Evolutionary conservation across 2,888 invertebrate species (phyloP).

Genomic region (Troides aeacus): DNA sequence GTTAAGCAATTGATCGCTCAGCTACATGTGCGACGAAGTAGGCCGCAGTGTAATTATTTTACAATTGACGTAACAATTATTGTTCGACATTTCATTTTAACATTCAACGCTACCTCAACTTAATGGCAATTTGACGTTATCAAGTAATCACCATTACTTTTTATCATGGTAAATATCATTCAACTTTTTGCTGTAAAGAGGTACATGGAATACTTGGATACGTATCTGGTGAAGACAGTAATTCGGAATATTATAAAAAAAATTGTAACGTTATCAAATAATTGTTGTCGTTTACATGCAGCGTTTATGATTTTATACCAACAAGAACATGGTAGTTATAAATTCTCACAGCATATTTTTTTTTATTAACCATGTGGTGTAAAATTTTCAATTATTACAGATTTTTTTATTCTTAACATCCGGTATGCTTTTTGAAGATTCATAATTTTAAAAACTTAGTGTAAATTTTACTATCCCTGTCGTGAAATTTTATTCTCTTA

Average conservation of each 20-base stretch:
- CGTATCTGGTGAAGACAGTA: too few relatives aligned
- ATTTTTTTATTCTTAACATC: too few relatives aligned
- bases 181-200: background rate
- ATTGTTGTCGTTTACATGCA: background rate
- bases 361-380: background rate
- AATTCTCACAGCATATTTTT: background rate
- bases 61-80: slow-evolving; percentile 23
- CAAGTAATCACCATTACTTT: slow-evolving; percentile 6
- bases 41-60: slow-evolving; percentile 17
- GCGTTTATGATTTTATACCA: background rate
- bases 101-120: background rate
- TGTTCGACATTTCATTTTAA: slow-evolving; percentile 19
- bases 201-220: background rate
- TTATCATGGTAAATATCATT: background rate
- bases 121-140: slow-evolving; percentile 1
- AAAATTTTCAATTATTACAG: background rate
- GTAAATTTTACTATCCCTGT: too few relatives aligned
- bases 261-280: background rate
- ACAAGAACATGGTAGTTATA: background rate
- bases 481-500: too few relatives aligned
- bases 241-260: too few relatives aligned
- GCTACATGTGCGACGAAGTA: background rate
- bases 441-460: too few relatives aligned
- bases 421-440: too few relatives aligned
- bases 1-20: slow-evolving; percentile 12